These are phyloP conservation scores for Pogonocichla stellata DNA, from an alignment of 2,113 vertebrate genomes.

Conservation along the genomic window DNA sequence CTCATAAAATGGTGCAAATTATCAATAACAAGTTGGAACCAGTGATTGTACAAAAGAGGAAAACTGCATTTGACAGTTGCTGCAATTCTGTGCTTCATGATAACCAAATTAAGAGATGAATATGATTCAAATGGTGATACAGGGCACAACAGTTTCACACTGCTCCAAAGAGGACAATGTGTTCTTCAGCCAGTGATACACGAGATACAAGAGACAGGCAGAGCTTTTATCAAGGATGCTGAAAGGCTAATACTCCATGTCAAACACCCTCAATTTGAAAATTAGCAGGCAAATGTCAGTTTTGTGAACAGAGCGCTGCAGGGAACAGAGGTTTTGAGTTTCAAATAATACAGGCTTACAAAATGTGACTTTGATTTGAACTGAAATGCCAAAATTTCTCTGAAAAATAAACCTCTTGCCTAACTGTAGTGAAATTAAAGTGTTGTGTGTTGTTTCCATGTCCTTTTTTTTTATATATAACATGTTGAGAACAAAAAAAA, in stretches of 20 bases:
- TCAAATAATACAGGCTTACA: not conserved
- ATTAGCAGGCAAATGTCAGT: not conserved
- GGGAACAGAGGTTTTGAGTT: not conserved
- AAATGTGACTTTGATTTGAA: not conserved
- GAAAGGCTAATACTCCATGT: not conserved
- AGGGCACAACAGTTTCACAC: not conserved
- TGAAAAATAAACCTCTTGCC: not conserved
- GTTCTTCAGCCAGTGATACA: not conserved
- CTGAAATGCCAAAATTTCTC: not conserved
- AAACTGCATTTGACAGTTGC: not conserved
- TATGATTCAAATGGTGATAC: not conserved
- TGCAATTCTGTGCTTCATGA: not conserved
- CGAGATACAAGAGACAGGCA: not conserved
- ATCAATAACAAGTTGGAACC: constrained; percentile 47
- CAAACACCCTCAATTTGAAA: not conserved
- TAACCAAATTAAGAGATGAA: not conserved
- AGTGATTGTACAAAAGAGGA: constrained; percentile 19
- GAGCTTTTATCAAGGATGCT: not conserved
- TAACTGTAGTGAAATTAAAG: not conserved
- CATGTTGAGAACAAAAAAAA: not conserved
- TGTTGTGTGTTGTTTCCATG: not conserved
- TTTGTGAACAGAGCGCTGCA: not conserved
- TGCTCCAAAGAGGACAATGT: not conserved
- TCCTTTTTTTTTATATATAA: not conserved
- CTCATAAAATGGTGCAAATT: constrained; percentile 44